Evolutionary conservation across 2,113 vertebrate genomes (phyloP).

Genomic region (Silurus asotus): DNA sequence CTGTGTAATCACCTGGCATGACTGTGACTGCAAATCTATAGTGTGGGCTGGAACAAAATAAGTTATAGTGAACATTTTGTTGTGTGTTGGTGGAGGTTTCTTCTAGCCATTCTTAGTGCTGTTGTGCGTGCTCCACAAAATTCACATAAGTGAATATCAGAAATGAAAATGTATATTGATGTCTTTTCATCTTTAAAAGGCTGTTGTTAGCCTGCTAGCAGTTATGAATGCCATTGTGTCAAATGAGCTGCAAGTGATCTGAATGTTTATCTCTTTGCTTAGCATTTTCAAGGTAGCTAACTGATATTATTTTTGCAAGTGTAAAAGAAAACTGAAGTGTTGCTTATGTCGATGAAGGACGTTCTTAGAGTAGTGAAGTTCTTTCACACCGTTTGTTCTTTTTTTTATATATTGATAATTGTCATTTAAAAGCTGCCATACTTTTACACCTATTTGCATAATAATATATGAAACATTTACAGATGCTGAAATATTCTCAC

Average conservation of each 20-base stretch:
- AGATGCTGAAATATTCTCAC: neutral
- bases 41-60: neutral
- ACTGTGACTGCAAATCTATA: neutral
- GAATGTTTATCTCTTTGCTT: neutral
- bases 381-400: neutral
- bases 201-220: neutral
- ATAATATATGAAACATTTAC: slow-evolving; percentile 1
- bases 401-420: neutral
- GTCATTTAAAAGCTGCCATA: neutral
- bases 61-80: too few species aligned
- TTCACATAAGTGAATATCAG: neutral
- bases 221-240: neutral
- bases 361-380: neutral
- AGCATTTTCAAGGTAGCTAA: neutral
- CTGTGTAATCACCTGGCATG: neutral
- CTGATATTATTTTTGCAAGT: neutral
- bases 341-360: neutral
- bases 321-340: neutral
- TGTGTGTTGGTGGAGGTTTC: neutral
- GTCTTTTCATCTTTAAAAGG: neutral
- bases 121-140: neutral
- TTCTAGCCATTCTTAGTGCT: neutral
- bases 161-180: neutral
- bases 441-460: neutral
- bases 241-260: neutral